Conservation (phyloP, 2,113 vertebrate genomes). For the Anarhynchus alexandrinus region DNA sequence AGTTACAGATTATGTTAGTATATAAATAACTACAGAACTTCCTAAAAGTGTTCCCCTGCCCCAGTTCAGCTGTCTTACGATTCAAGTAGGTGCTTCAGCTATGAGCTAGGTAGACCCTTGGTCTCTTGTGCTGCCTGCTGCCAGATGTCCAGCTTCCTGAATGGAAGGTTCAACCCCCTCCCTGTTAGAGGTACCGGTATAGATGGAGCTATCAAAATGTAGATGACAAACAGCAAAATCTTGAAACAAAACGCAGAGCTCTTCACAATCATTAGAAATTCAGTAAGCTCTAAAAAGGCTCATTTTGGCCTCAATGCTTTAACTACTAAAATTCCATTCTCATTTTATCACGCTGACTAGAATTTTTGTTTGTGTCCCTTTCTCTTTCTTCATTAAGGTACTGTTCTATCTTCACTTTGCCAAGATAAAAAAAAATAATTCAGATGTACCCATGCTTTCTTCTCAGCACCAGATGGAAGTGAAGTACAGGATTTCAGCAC, state of each 20-base stretch:
- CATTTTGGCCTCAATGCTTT: not conserved
- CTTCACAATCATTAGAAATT: not conserved
- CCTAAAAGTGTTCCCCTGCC: not conserved
- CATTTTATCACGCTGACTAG: not conserved
- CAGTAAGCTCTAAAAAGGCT: not conserved
- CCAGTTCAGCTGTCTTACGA: not conserved
- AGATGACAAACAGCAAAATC: not conserved
- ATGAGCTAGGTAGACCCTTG: not conserved
- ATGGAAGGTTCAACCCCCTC: not conserved
- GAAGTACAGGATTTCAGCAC: not conserved
- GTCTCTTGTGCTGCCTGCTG: not conserved
- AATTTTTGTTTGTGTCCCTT: not conserved
- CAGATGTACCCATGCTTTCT: not conserved
- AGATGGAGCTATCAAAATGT: not conserved
- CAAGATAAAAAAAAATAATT: not conserved
- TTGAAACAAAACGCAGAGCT: not conserved
- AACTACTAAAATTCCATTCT: not conserved
- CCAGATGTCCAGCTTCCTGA: not conserved
- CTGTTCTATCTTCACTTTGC: not conserved
- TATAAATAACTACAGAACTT: not conserved
- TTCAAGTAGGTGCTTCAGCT: not conserved
- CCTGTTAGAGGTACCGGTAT: not conserved
- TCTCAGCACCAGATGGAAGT: not conserved
- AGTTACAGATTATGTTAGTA: not conserved
- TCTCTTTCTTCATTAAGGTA: not conserved